Evolutionary conservation across 2,113 vertebrate genomes (phyloP).

Genomic region (Manacus vitellinus): DNA sequence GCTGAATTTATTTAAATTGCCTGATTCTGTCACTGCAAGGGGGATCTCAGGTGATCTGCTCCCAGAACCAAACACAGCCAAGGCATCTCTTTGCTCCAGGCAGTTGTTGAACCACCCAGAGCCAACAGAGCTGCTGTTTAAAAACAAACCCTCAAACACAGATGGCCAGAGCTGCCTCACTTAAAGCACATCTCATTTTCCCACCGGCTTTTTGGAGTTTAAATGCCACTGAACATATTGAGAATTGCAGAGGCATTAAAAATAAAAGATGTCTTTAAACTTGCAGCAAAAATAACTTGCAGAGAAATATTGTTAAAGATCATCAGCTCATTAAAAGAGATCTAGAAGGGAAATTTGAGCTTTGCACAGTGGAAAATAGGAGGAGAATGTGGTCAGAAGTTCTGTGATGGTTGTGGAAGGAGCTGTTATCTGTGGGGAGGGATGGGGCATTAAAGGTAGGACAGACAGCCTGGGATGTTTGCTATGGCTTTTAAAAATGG

Average conservation of each 20-base stretch:
- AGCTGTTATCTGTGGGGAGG: background rate
- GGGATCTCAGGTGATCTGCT: accelerated
- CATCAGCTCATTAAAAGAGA: background rate
- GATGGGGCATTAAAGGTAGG: background rate
- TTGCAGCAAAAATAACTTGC: background rate
- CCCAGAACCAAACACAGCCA: accelerated
- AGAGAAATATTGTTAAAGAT: background rate
- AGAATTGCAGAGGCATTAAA: background rate
- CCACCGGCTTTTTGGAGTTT: background rate
- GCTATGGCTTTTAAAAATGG: background rate
- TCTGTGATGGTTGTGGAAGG: background rate
- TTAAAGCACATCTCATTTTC: background rate
- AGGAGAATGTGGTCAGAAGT: background rate
- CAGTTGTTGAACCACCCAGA: background rate
- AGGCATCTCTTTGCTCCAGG: background rate
- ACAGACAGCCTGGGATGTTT: background rate
- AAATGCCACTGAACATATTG: conserved; percentile 32
- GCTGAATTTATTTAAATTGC: accelerated
- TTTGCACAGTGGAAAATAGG: background rate
- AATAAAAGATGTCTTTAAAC: background rate
- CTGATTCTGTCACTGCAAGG: accelerated
- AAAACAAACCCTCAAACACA: background rate
- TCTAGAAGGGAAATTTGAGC: background rate
- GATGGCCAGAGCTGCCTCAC: background rate
- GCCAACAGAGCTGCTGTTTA: background rate